Percentiles rank a stretch among this genome's conserved stretches.
Conservation (phyloP, 2,113 vertebrate genomes). For the Scopus umbretta region DNA sequence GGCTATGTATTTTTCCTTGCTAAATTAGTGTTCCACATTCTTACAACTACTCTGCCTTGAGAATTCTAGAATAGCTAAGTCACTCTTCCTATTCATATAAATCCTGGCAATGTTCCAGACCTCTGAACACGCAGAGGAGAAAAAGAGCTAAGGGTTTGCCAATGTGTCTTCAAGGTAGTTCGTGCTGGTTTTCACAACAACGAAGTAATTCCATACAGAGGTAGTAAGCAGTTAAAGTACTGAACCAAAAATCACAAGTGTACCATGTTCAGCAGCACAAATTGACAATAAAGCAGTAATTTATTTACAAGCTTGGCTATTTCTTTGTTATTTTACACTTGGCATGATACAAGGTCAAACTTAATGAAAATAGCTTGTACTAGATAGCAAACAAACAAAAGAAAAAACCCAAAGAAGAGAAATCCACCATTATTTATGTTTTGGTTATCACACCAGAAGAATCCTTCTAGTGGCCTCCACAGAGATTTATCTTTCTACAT, state of each 20-base stretch:
- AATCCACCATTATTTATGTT: background rate
- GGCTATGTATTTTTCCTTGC: background rate
- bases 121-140: background rate
- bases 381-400: background rate
- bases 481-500: background rate
- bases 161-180: background rate
- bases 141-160: background rate
- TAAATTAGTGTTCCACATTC: background rate
- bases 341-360: background rate
- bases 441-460: background rate
- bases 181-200: background rate
- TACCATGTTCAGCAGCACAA: background rate
- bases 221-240: background rate
- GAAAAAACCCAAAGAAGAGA: background rate
- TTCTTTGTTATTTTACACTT: background rate
- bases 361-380: background rate
- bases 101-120: background rate
- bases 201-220: background rate
- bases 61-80: slow-evolving; percentile 44
- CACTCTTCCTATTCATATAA: slow-evolving; percentile 28
- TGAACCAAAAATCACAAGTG: background rate
- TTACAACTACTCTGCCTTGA: background rate
- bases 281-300: background rate
- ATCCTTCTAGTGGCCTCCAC: background rate
- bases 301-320: background rate